Conservation (phyloP, 64 coral and sea anemone genomes). For the Pocillopora verrucosa region DNA sequence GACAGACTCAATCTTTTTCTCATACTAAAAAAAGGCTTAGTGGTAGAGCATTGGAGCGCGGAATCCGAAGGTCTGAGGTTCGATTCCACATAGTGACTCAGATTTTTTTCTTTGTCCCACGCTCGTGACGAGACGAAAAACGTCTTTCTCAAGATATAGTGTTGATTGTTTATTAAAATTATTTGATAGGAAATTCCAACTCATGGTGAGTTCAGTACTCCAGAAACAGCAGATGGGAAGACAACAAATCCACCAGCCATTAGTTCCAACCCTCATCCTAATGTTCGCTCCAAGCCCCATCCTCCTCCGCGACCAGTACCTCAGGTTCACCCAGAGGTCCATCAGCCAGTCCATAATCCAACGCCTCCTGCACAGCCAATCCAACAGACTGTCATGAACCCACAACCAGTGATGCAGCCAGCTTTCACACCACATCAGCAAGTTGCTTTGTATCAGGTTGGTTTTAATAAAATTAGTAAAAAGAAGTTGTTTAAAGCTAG, state of each 20-base stretch:
- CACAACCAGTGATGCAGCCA: conserved; percentile 35
- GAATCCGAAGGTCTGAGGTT: too few species aligned
- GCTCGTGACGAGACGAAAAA: too few species aligned
- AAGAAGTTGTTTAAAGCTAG: too few species aligned
- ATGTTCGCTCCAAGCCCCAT: conserved; percentile 58
- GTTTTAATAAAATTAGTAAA: background rate
- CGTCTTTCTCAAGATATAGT: too few species aligned
- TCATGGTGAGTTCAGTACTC: background rate
- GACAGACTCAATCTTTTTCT: too few species aligned
- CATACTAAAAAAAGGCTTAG: too few species aligned
- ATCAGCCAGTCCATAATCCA: conserved; percentile 57
- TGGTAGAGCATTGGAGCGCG: too few species aligned
- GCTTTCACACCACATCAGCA: conserved; percentile 66
- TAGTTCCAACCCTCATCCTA: conserved; percentile 54
- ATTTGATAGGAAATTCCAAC: background rate
- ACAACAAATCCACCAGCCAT: conserved; percentile 18
- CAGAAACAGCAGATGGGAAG: conserved; percentile 1
- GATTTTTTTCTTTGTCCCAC: too few species aligned
- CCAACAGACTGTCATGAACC: conserved; percentile 29
- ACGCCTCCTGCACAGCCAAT: conserved; percentile 1
- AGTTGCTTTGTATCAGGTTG: conserved; percentile 89
- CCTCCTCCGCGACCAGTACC: conserved; percentile 66
- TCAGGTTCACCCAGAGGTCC: conserved; percentile 83
- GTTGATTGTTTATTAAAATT: background rate
- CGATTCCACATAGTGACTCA: too few species aligned